phyloP scores from a whole-genome alignment of 2,797 vertebrate genomes.

The Gymnocypris eckloni region DNA sequence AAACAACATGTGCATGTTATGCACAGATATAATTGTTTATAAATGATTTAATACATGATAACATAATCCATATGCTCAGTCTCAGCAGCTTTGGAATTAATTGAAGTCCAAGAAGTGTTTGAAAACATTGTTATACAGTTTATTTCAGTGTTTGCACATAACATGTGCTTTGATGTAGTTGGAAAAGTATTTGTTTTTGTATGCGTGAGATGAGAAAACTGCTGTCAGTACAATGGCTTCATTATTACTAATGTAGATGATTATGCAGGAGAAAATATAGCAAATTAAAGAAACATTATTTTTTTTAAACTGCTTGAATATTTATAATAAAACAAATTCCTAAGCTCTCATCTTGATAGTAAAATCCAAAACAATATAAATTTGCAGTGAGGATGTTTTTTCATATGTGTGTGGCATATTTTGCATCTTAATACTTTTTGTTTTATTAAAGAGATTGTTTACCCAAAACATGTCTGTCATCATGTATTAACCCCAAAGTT shows the following conservation, averaged over 20 bases:
- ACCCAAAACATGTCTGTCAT: too few species aligned
- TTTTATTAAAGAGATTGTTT: slow-evolving; percentile 64
- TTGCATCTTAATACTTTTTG: not conserved
- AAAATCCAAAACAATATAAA: not conserved
- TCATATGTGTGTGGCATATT: not conserved
- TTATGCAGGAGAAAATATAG: not conserved
- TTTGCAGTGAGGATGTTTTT: not conserved
- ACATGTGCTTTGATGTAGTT: not conserved
- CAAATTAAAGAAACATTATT: not conserved
- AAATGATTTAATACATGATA: not conserved
- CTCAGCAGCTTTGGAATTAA: not conserved
- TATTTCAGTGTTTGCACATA: not conserved
- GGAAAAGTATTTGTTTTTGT: not conserved
- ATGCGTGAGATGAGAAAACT: not conserved
- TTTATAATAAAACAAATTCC: not conserved
- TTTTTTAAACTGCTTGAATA: not conserved
- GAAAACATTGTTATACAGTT: not conserved
- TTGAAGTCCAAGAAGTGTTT: not conserved
- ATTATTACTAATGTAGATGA: not conserved
- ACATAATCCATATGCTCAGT: not conserved
- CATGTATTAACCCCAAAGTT: too few species aligned
- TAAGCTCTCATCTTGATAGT: not conserved
- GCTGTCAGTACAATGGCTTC: not conserved
- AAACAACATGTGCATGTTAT: not conserved
- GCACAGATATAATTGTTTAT: not conserved